These are phyloP conservation scores for Xestia rhomboidea DNA, from an alignment of 2,888 invertebrate species.

Conservation along the genomic window DNA sequence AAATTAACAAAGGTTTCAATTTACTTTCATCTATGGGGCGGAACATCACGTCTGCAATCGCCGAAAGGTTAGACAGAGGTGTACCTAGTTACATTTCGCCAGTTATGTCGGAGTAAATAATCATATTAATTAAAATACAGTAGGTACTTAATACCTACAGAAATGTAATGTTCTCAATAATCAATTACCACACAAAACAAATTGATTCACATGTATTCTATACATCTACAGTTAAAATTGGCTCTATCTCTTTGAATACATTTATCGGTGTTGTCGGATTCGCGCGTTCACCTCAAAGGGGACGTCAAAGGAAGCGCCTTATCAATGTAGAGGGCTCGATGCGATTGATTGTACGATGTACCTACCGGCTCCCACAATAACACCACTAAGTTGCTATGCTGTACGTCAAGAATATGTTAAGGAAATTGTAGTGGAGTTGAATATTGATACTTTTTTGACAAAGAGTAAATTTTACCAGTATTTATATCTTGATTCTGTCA, in stretches of 20 bases:
- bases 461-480: too few relatives aligned
- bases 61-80: background rate
- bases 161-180: background rate
- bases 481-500: too few relatives aligned
- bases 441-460: background rate
- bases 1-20: background rate
- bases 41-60: background rate
- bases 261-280: slow-evolving; percentile 54
- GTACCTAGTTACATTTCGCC: too few relatives aligned
- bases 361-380: slow-evolving; percentile 9
- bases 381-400: slow-evolving; percentile 4
- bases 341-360: slow-evolving; percentile 62
- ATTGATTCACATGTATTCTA: background rate
- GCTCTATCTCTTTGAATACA: slow-evolving; percentile 43
- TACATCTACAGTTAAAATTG: slow-evolving; percentile 28
- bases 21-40: background rate
- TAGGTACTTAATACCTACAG: background rate
- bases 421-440: background rate
- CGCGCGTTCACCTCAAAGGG: slow-evolving; percentile 54
- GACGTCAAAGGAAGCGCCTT: slow-evolving; percentile 66
- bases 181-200: background rate
- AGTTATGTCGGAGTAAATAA: too few relatives aligned
- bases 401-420: background rate
- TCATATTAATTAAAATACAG: too few relatives aligned
- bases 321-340: slow-evolving; percentile 64